Conservation (phyloP, 1,140 invertebrate genomes). For the Arion vulgaris region DNA sequence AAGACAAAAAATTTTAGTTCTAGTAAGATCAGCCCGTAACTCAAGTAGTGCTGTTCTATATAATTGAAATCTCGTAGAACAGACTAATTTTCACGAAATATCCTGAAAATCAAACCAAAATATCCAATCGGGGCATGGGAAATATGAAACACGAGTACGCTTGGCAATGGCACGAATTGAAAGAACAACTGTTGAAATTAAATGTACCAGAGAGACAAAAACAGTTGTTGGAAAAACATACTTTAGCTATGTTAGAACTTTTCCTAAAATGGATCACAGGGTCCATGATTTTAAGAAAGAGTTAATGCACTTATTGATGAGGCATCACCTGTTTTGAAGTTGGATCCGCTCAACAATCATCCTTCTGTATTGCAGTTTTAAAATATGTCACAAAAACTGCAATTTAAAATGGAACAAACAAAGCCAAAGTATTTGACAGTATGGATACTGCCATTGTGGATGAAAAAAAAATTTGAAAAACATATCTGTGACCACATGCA, state of each 20-base stretch:
- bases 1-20: not conserved
- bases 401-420: constrained; percentile 16
- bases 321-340: constrained; percentile 2
- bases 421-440: not conserved
- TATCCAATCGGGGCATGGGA: constrained; percentile 62
- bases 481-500: constrained; percentile 38
- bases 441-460: not conserved
- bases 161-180: constrained; percentile 51
- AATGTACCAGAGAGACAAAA: constrained; percentile 42
- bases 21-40: not conserved
- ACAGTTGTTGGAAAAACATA: not conserved
- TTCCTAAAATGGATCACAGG: not conserved
- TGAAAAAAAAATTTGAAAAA: constrained; percentile 18
- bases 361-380: constrained; percentile 46
- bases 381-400: constrained; percentile 59
- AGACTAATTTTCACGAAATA: constrained; percentile 37
- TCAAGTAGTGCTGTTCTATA: not conserved
- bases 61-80: not conserved
- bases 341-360: constrained; percentile 20
- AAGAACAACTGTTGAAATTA: constrained; percentile 29
- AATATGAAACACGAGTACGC: constrained; percentile 47
- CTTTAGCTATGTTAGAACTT: not conserved
- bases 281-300: constrained; percentile 45
- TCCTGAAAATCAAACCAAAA: constrained; percentile 59
- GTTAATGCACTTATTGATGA: not conserved